phyloP scores from a whole-genome alignment of 2,797 vertebrate genomes.

The Nothura maculosa region DNA sequence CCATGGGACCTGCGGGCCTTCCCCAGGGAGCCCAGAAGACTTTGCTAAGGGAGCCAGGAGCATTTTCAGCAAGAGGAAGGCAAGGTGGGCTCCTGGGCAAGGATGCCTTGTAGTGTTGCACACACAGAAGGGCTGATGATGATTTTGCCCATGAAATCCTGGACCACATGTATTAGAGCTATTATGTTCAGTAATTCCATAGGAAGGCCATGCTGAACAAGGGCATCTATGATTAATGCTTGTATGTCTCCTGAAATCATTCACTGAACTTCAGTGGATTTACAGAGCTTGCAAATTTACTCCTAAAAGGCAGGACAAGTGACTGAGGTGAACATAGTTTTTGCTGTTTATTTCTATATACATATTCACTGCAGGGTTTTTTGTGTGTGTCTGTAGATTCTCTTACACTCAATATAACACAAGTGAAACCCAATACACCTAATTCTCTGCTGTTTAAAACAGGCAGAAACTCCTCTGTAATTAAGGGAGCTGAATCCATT shows the following conservation, averaged over 20 bases:
- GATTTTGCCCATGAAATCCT: neutral
- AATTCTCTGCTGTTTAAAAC: slow-evolving; percentile 1
- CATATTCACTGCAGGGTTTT: neutral
- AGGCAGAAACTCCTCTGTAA: slow-evolving; percentile 22
- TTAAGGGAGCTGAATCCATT: neutral
- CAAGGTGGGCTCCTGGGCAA: neutral
- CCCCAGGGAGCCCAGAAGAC: neutral
- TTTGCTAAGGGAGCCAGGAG: neutral
- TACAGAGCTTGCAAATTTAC: neutral
- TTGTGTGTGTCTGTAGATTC: neutral
- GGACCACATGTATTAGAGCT: neutral
- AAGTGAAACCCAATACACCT: neutral
- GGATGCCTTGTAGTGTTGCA: neutral
- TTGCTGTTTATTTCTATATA: neutral
- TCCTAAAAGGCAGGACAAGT: neutral
- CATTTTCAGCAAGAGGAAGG: neutral
- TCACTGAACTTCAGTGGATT: neutral
- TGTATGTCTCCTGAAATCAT: neutral
- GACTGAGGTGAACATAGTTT: neutral
- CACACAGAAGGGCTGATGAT: neutral
- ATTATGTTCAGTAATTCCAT: neutral
- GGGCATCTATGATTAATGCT: neutral
- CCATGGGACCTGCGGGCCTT: neutral
- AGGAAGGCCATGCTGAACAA: neutral
- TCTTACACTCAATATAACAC: neutral